Base-by-base conservation (phyloP, 2,888 invertebrate species). In the Hyalella azteca region DNA sequence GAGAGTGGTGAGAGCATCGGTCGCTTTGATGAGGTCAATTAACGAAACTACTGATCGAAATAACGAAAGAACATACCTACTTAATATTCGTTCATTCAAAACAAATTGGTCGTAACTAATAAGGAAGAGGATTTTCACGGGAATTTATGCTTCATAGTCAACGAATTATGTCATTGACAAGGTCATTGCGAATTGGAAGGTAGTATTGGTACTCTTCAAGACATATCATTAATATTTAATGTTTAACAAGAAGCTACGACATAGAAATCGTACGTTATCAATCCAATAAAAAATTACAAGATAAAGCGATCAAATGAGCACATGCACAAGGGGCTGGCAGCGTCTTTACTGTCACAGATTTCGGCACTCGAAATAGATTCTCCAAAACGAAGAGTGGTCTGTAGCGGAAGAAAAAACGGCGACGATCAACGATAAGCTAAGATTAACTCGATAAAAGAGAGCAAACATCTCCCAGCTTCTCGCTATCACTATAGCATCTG, bases 391-490 rank as follows among this genome's bases (percentile, higher is more conserved):
- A n/a, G n/a, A n/a, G n/a, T n/a, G n/a, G n/a, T n/a, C n/a, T n/a
- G n/a, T 54, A 54, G 29, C 54, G 54, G 22, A 36, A 66, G 36
- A 11, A 66, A 66, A 66, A 66, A 32, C 36, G 29, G 19, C 36
- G 7, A 29, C n/a, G 66, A 66, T 66, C 29, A 19, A 36, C 66
- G 66, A 66, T 66, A 66, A 66, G 66, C 32, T 32, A 66, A 66
- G 36, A 66, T 66, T 36, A 66, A 66, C 66, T 36, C 22, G 36
- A 15, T 32, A 66, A 66, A 66, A 54, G 54, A 26, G 26, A 22
- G 7, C 22, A 7, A 22, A 29, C 54, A 22, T 54, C 22, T 3
- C 54, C 22, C 49, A n/a, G n/a, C n/a, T n/a, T n/a, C 15, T 29
- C 29, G 54, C 19, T 3, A 54, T 54, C 54, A 54, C 54, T 22